These are phyloP conservation scores for Psammodynastes pulverulentus DNA, from an alignment of 2,113 vertebrate genomes.

Conservation along the genomic window DNA sequence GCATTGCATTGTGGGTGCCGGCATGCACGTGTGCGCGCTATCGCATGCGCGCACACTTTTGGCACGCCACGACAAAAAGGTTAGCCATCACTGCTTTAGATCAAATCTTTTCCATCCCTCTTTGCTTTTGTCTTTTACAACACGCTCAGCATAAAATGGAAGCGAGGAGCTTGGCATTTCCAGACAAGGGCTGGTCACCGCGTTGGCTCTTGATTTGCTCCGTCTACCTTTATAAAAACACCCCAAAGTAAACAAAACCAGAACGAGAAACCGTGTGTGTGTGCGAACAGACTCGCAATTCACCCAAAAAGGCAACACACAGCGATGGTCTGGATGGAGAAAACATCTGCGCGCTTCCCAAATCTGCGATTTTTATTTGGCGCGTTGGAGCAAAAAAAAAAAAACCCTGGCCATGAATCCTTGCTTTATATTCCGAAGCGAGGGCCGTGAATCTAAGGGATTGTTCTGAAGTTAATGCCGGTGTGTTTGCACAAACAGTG, in stretches of 20 bases:
- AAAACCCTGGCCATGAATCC: not conserved
- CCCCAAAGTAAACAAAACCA: not conserved
- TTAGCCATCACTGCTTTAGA: not conserved
- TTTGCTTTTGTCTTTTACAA: not conserved
- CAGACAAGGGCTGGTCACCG: not conserved
- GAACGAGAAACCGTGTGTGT: not conserved
- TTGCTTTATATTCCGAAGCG: fast-evolving
- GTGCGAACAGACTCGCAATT: not conserved
- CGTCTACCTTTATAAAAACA: not conserved
- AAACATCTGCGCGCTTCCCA: not conserved
- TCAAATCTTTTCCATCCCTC: not conserved
- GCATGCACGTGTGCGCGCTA: no score
- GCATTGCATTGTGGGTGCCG: no score
- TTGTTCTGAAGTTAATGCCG: not conserved
- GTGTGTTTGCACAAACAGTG: not conserved
- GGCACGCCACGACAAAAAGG: no score
- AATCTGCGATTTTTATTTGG: not conserved
- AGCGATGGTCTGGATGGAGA: not conserved
- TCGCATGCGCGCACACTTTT: no score
- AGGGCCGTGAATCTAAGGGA: not conserved
- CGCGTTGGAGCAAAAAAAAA: not conserved
- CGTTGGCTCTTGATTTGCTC: not conserved
- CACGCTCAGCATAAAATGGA: not conserved
- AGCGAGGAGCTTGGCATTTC: not conserved
- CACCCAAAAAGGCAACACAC: not conserved